Conservation (phyloP, 1,140 invertebrate genomes). For the Dendrolimus punctatus region DNA sequence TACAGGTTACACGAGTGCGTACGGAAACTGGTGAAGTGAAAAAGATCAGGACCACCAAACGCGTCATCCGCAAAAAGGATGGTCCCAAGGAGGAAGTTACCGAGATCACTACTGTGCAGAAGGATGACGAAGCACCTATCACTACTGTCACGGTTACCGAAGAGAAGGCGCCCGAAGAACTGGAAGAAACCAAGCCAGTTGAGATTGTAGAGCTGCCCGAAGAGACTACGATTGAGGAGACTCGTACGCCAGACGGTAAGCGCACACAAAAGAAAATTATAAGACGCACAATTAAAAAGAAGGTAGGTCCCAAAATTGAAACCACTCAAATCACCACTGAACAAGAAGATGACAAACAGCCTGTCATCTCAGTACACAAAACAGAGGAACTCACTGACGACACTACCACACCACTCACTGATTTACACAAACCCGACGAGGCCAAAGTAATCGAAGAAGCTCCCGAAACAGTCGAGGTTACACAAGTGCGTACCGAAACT, state of each 20-base stretch:
- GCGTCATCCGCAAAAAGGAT: slow-evolving; percentile 4
- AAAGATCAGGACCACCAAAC: slow-evolving; percentile 6
- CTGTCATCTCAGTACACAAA: not conserved
- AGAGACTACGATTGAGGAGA: not conserved
- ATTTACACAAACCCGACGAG: not conserved
- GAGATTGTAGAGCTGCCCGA: not conserved
- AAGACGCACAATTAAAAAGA: not conserved
- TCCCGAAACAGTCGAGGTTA: slow-evolving; percentile 1
- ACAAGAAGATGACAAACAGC: not conserved
- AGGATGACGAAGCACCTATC: not conserved
- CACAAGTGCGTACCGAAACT: not conserved
- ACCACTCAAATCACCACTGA: not conserved
- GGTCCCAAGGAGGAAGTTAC: slow-evolving; percentile 52
- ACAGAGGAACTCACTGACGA: slow-evolving; percentile 2
- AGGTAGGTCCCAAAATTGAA: slow-evolving; percentile 1
- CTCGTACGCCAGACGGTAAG: not conserved
- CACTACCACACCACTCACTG: slow-evolving; percentile 2
- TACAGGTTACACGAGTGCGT: not conserved
- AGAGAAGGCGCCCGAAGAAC: not conserved
- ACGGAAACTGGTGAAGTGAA: slow-evolving; percentile 3
- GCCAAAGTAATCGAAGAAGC: not conserved
- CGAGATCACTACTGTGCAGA: slow-evolving; percentile 1
- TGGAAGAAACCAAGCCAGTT: not conserved
- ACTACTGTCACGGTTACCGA: slow-evolving; percentile 8
- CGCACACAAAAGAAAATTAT: not conserved